Evolutionary conservation across 2,888 invertebrate species (phyloP), one percentile per base, ranked within the genome.

Genomic region (Tortricodes alternella): DNA sequence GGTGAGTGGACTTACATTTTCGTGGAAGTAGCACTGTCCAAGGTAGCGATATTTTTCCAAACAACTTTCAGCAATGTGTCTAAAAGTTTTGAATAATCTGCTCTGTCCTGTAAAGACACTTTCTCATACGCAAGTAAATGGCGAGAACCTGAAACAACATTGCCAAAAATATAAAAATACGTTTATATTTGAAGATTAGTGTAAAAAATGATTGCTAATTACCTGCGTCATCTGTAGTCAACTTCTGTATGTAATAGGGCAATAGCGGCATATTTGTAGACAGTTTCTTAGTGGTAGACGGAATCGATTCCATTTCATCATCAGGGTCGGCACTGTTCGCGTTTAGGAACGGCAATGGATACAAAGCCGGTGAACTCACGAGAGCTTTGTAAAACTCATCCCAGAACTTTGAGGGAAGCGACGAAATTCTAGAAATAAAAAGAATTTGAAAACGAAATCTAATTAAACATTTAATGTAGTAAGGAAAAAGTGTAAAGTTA

Each of bases 1-100:
- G 5, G 32, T 7, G 39, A 35, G 34, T 48, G 13, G 60, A 85
- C 91, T 82, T 74, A 92, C 91, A 86, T 59, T 70, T 87, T 90
- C 59, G 91, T 75, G 3, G 84, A 80, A 27, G 85, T 78, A 3
- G 79, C 66, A 0, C 86, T 78, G 41, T 92, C 89, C 18, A 94
- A 66, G 0, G 91, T 85, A 0, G 87, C 85, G 43, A 92, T 87
- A 70, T 94, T 94, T 53, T 89, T 92, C 94, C 94, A 94, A 4
- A 94, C 64, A 8, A 92, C 78, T 59, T 91, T 85, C 61, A 91
- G 89, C 11, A 94, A 65, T 3, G 76, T 78, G 27, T 75, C 79
- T 29, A 94, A 73, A 60, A 93, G 92, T 13, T 76, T 67, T 0
- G 89, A 85, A 62, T 92, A 87, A 16, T 88, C 78, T 9, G 76